Percentiles rank a stretch among this genome's conserved stretches.
These are phyloP conservation scores for Chrysocyon brachyurus DNA, from an alignment of 2,797 vertebrate species.

Conservation along the genomic window DNA sequence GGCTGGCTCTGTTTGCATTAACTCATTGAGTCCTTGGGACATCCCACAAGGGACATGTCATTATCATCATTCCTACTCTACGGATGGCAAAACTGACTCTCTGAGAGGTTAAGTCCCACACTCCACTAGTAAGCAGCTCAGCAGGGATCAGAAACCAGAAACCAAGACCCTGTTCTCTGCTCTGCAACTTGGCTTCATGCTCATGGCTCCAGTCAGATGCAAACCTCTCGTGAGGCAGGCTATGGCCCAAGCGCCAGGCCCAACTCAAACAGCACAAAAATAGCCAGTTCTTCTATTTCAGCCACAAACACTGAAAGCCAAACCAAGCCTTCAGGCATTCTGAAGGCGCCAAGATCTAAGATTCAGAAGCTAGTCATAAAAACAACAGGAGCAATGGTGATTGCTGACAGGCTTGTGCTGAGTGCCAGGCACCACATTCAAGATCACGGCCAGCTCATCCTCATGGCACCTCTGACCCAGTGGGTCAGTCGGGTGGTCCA, in stretches of 20 bases:
- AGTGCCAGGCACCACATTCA: rapidly evolving
- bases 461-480: rapidly evolving
- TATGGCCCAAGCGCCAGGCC: neutral
- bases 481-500: too few relatives aligned
- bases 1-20: rapidly evolving
- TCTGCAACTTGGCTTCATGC: rapidly evolving
- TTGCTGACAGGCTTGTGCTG: rapidly evolving
- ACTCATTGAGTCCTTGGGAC: neutral
- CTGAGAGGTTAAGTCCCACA: rapidly evolving
- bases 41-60: rapidly evolving
- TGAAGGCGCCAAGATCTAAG: neutral
- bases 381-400: rapidly evolving
- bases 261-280: neutral
- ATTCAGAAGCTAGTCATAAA: rapidly evolving
- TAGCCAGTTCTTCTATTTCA: neutral
- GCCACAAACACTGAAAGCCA: neutral
- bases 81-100: neutral
- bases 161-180: neutral
- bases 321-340: neutral
- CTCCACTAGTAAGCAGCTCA: neutral
- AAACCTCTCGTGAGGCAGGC: neutral
- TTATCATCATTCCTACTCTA: neutral
- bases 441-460: neutral
- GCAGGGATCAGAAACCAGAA: neutral
- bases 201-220: rapidly evolving